Percentiles rank a stretch among this genome's conserved stretches.
phyloP scores from a whole-genome alignment of 1,140 invertebrate species.

The Delia radicum region DNA sequence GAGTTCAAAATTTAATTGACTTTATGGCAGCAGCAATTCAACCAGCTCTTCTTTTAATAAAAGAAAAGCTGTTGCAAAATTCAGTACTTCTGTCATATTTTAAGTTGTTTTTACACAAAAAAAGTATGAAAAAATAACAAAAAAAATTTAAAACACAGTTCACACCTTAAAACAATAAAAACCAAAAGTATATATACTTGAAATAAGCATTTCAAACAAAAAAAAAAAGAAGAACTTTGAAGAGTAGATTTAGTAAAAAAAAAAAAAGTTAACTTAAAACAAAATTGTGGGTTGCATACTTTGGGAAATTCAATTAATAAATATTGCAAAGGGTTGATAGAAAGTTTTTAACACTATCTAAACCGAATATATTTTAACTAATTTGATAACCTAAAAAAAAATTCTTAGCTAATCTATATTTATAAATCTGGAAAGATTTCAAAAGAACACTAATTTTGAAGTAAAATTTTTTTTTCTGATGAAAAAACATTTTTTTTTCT shows the following conservation, averaged over 20 bases:
- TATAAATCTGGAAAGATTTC: too few species aligned
- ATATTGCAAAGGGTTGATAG: not conserved
- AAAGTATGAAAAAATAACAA: not conserved
- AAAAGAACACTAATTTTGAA: too few species aligned
- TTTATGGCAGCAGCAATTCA: not conserved
- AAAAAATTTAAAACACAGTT: not conserved
- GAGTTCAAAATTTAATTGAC: not conserved
- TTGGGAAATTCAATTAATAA: not conserved
- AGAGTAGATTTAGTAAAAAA: too few species aligned
- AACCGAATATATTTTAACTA: too few species aligned
- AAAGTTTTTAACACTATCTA: not conserved
- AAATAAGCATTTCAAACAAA: not conserved
- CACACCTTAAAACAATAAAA: not conserved
- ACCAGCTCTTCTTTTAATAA: too few species aligned
- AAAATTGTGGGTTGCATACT: not conserved
- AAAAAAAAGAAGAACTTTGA: not conserved
- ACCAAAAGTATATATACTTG: not conserved
- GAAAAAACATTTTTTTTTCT: not conserved
- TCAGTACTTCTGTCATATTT: not conserved
- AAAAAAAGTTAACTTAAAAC: too few species aligned
- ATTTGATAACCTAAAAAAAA: too few species aligned
- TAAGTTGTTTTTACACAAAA: not conserved
- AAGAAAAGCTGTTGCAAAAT: not conserved
- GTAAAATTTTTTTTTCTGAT: too few species aligned
- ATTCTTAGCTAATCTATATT: too few species aligned